Base-by-base conservation (phyloP, 1,140 invertebrate genomes). In the Thaumetopoea pityocampa region DNA sequence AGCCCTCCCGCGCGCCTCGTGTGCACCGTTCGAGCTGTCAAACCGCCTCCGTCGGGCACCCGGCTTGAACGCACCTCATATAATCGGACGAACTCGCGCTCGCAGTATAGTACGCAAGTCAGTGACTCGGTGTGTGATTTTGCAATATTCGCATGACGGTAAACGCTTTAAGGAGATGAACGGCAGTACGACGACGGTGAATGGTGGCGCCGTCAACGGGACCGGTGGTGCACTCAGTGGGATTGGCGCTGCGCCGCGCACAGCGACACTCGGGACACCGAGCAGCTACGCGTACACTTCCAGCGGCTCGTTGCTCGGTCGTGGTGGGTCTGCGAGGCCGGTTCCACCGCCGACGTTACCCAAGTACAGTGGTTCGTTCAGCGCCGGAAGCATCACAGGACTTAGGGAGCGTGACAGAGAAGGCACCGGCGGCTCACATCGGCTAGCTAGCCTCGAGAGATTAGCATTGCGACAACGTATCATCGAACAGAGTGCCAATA, bases 381-480 rank as follows among this genome's bases (percentile, higher is more conserved):
- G 67, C 48, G 76, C 63, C 52, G 76, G 77, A 59, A 87, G 78
- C 73, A 84, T 59, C 80, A 89, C 67, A 8, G 73, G 76, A 59
- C 84, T 82, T 54, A 78, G 58, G 45, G 85, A 69, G 79, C 65
- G 83, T 3, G 83, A 86, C 32, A 70, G 83, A 41, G 85, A 86
- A 40, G 79, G 81, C 24, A 61, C 86, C 23, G 89, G 89, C 12
- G 88, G 88, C 47, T 90, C 89, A 19, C 90, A 90, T 66, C 86
- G 89, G 18, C 80, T 92, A 38, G 90, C 91, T 7, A 92, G 91
- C 61, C 84, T 92, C 5, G 92, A 92, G 60, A 88, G 90, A 55
- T 81, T 93, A 46, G 90, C 91, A 8, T 83, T 91, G 4, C 85
- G 92, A 23, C 91, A 93, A 61, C 88, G 91, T 53, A 88, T 92